Conservation (phyloP, 2,888 invertebrate genomes). For the Harpagoxenus sublaevis region DNA sequence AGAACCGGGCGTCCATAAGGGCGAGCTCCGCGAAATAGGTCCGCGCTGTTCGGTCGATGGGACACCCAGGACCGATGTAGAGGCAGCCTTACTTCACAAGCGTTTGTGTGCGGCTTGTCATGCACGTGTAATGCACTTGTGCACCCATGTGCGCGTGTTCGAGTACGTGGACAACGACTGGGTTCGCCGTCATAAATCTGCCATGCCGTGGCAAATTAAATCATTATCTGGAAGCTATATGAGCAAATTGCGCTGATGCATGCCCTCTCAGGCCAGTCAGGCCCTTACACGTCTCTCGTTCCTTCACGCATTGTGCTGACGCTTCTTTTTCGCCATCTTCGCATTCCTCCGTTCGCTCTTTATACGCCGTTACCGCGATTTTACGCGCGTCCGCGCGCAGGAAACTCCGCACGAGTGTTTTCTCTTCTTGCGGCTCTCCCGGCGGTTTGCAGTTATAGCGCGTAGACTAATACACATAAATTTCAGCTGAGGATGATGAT, state of each 20-base stretch:
- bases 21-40: constrained; percentile 61
- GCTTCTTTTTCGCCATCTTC: constrained; percentile 15
- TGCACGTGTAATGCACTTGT: neutral
- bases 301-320: constrained; percentile 35
- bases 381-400: constrained; percentile 30
- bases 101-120: neutral
- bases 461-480: constrained; percentile 56
- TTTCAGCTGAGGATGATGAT: constrained; percentile 45
- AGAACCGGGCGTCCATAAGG: constrained; percentile 66
- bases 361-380: constrained; percentile 26
- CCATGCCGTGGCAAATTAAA: constrained; percentile 82
- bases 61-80: constrained; percentile 62
- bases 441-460: constrained; percentile 41
- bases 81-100: constrained; percentile 9
- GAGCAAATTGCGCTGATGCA: constrained; percentile 82
- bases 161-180: constrained; percentile 71
- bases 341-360: constrained; percentile 35
- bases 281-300: constrained; percentile 38
- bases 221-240: constrained; percentile 83
- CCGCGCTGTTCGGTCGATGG: constrained; percentile 54
- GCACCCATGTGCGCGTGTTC: constrained; percentile 38
- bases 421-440: constrained; percentile 47
- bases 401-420: constrained; percentile 50
- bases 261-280: constrained; percentile 62
- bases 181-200: constrained; percentile 82